phyloP scores from a whole-genome alignment of 2,888 invertebrate species.

The Cyclophora albipunctata region DNA sequence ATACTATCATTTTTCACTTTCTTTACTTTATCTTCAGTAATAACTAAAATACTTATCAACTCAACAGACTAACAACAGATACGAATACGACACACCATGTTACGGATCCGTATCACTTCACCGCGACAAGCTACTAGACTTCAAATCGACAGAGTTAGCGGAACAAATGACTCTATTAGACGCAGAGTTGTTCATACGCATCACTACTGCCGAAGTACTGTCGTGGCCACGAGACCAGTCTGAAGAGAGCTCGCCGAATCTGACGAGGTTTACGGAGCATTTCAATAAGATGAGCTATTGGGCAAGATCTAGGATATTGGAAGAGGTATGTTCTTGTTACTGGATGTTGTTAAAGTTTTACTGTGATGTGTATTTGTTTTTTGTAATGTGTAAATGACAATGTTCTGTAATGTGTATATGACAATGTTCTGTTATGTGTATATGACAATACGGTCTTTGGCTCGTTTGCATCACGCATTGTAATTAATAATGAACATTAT shows the following conservation, averaged over 20 bases:
- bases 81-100: slow-evolving; percentile 62
- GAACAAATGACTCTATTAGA: slow-evolving; percentile 99
- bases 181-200: slow-evolving; percentile 94
- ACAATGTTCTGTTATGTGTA: too few species aligned
- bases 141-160: slow-evolving; percentile 95
- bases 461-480: too few species aligned
- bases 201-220: slow-evolving; percentile 97
- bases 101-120: slow-evolving; percentile 60
- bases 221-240: slow-evolving; percentile 98
- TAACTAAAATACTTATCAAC: not conserved
- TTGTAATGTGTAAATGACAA: too few species aligned
- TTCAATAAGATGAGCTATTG: slow-evolving; percentile 99
- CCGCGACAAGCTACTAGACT: slow-evolving; percentile 84
- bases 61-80: slow-evolving; percentile 51
- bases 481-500: too few species aligned
- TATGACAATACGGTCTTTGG: too few species aligned
- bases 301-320: slow-evolving; percentile 95
- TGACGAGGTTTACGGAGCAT: slow-evolving; percentile 97
- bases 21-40: too few species aligned
- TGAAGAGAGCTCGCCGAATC: slow-evolving; percentile 96
- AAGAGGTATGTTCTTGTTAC: slow-evolving; percentile 68
- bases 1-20: not conserved
- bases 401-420: too few species aligned
- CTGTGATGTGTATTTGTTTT: too few species aligned
- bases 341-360: too few species aligned